Evolutionary conservation across 2,888 invertebrate genomes (phyloP), one percentile per base, ranked within the genome.

Genomic region (Caenorhabditis zanzibari): DNA sequence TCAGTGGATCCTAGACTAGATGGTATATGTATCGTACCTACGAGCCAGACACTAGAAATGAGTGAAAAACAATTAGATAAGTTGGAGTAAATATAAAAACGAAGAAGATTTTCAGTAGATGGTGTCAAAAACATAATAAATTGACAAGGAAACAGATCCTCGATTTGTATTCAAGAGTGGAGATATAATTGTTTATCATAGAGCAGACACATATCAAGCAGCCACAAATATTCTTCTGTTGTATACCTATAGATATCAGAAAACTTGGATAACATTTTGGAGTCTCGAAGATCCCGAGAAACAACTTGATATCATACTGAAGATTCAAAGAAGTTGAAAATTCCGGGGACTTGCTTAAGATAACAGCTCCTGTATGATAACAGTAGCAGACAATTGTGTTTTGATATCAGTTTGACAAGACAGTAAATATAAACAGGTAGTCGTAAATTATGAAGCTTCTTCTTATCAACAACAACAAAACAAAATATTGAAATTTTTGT

Each of bases 61-160:
- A 47, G 14, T 64, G 28, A 52, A 52, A 66, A 66, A 66, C 66
- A 66, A 66, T 66, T 66, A 66, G 52, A 66, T 52, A 35, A 49
- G 49, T 32, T n/a, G 49, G 22, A 61, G 28, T 3, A 32, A 7
- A 38, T 24, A 32, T 28, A n/a, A 59, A 41, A 22, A 61, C 22
- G 10, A 19, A 35, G 35, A 35, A 41, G 7, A 12, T 38, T 4
- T 19, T 10, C 16, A 16, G n/a, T n/a, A n/a, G n/a, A n/a, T n/a
- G 14, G 47, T 47, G 47, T 19, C 22, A 38, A 66, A 64, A 66
- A 66, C 66, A 52, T 66, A 66, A 52, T 24, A 66, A 52, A 49
- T 35, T 32, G n/a, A 32, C 49, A 32, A 49, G 24, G 54, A 54
- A 26, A 19, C 19, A 47, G 22, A 66, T 66, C 66, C 66, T 52